Evolutionary conservation across 2,797 vertebrate genomes (phyloP).

Genomic region (Pantherophis vulpinus): DNA sequence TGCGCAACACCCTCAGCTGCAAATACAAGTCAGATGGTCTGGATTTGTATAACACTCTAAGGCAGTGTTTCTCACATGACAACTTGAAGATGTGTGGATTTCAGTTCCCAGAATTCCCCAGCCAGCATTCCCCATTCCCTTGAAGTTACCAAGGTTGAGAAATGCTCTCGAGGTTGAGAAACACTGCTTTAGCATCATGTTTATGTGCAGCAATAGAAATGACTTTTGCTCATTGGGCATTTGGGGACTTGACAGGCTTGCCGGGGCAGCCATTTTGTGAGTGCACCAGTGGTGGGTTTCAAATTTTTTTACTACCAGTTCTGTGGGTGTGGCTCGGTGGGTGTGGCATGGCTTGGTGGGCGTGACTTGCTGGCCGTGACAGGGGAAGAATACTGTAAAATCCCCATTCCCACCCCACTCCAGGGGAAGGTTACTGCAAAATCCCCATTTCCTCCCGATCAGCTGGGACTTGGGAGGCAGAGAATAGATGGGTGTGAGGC

Average conservation of each 20-base stretch:
- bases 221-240: background rate
- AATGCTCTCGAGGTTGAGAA: background rate
- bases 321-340: no score
- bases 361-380: no score
- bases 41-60: background rate
- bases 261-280: background rate
- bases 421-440: no score
- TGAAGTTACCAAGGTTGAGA: background rate
- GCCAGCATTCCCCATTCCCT: background rate
- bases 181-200: background rate
- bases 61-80: background rate
- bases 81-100: background rate
- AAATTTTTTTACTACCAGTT: no score
- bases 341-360: no score
- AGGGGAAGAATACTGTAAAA: no score
- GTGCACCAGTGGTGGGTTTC: background rate
- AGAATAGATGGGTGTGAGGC: no score
- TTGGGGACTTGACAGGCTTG: background rate
- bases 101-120: background rate
- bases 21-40: background rate
- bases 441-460: no score
- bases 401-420: no score
- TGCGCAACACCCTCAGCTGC: background rate
- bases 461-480: no score
- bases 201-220: background rate